These are phyloP conservation scores for Triplophysa bombifrons DNA, from an alignment of 2,797 vertebrate species.

Conservation along the genomic window DNA sequence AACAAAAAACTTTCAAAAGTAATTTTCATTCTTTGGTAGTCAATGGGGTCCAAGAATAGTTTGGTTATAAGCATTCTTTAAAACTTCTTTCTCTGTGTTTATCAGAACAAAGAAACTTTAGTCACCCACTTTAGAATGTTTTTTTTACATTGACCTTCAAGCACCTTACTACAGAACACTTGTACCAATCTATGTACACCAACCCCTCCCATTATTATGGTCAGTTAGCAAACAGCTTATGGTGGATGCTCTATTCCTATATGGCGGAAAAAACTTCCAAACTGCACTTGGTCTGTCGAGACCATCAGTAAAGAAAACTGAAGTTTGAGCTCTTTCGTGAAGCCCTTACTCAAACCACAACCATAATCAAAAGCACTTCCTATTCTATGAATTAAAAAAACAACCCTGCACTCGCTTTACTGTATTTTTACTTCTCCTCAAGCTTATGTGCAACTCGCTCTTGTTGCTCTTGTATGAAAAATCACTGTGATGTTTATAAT, in stretches of 20 bases:
- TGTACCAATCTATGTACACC: background rate
- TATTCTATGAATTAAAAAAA: background rate
- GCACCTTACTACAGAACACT: background rate
- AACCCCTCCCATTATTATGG: background rate
- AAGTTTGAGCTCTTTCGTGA: background rate
- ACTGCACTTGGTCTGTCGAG: background rate
- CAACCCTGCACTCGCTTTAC: background rate
- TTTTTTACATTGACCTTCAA: background rate
- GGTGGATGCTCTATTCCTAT: background rate
- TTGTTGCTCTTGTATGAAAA: background rate
- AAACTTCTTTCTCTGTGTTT: too few species aligned
- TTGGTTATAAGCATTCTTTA: too few species aligned
- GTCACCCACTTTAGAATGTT: background rate
- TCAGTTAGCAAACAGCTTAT: background rate
- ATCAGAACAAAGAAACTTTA: background rate
- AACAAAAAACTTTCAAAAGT: too few species aligned
- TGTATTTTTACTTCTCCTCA: background rate
- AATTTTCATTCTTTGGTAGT: too few species aligned
- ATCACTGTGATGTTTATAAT: background rate
- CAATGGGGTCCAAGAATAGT: too few species aligned
- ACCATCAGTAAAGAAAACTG: background rate
- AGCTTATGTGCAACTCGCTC: background rate
- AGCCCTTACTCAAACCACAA: background rate
- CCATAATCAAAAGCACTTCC: constrained; percentile 5
- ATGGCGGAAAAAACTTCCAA: background rate